Evolutionary conservation across 2,888 invertebrate genomes (phyloP).

Genomic region (Acanthopleura granulata): DNA sequence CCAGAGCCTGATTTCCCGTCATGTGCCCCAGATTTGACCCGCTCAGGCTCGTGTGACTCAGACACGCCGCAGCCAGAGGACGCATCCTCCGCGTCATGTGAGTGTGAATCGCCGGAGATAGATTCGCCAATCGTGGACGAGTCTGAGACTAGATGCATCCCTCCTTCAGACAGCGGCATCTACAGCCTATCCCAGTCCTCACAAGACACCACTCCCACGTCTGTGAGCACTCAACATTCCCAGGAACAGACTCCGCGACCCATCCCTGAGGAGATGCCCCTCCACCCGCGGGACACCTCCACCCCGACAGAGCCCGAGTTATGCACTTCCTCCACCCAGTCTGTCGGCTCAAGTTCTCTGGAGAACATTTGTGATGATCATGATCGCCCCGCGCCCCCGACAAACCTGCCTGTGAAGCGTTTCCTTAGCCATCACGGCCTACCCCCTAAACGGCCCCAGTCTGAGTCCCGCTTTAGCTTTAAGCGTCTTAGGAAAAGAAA

Average conservation of each 20-base stretch:
- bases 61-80: neutral
- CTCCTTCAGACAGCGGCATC: conserved; percentile 12
- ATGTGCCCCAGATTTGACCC: neutral
- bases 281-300: neutral
- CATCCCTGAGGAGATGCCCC: neutral
- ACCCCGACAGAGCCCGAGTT: neutral
- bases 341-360: neutral
- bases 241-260: neutral
- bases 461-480: conserved; percentile 12
- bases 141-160: neutral
- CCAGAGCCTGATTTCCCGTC: conserved; percentile 5
- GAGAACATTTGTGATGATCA: neutral
- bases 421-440: neutral
- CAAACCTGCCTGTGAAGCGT: conserved; percentile 9
- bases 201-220: neutral
- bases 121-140: neutral
- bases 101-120: neutral
- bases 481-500: conserved; percentile 4
- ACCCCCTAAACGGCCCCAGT: neutral
- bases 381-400: neutral
- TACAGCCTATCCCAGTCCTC: conserved; percentile 15
- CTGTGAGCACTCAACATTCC: neutral
- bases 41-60: neutral
- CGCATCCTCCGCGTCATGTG: neutral
- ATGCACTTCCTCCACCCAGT: neutral